Evolutionary conservation across 2,113 vertebrate genomes (phyloP).

Genomic region (Ictalurus punctatus): DNA sequence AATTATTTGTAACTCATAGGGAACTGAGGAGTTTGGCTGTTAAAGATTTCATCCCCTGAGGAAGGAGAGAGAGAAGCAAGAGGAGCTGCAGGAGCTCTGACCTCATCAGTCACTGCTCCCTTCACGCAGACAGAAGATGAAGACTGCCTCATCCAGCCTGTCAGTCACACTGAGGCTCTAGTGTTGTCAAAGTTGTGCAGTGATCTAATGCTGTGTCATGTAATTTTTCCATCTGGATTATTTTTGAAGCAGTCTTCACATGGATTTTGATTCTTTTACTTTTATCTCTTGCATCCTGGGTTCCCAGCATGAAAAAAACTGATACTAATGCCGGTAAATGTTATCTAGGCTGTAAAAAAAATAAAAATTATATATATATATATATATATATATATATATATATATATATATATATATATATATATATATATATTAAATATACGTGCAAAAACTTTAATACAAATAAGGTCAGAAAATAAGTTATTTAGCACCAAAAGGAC

Average conservation of each 20-base stretch:
- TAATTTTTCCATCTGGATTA: conserved; percentile 27
- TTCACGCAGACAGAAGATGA: conserved; percentile 28
- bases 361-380: not conserved
- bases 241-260: conserved; percentile 17
- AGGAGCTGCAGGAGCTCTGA: conserved; percentile 24
- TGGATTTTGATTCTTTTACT: conserved; percentile 23
- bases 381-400: too few species aligned
- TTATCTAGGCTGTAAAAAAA: not conserved
- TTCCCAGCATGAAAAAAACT: not conserved
- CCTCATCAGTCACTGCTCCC: conserved; percentile 28
- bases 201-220: conserved; percentile 34
- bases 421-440: not conserved
- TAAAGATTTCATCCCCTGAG: conserved; percentile 33
- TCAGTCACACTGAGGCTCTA: conserved; percentile 37
- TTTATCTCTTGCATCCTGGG: not conserved
- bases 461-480: not conserved
- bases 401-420: too few species aligned
- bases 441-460: not conserved
- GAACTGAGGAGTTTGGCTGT: conserved; percentile 34
- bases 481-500: not conserved
- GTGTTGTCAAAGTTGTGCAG: conserved; percentile 20
- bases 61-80: not conserved
- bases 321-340: not conserved
- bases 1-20: not conserved
- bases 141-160: conserved; percentile 37